Percentiles rank a stretch among this genome's conserved stretches.
Evolutionary conservation across 2,797 vertebrate genomes (phyloP).

Genomic region (Salmo trutta): DNA sequence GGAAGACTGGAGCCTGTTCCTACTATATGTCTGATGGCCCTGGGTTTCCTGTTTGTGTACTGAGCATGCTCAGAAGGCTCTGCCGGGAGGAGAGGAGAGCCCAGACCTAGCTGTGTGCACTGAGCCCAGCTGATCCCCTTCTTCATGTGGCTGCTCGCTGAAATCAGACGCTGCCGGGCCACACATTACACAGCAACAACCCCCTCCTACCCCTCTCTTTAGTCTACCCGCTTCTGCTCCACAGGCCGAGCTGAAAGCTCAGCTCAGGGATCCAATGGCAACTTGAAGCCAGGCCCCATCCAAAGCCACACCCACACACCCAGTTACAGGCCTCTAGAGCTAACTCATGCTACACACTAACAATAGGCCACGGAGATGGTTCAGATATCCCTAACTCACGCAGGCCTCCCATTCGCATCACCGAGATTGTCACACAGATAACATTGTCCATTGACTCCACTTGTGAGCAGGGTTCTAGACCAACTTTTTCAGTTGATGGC

Average conservation of each 20-base stretch:
- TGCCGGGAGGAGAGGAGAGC: not conserved
- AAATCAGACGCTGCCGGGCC: conserved; percentile 16
- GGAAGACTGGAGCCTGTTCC: too few species aligned
- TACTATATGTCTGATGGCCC: not conserved
- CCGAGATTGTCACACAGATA: conserved; percentile 6
- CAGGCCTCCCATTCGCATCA: not conserved
- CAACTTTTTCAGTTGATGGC: too few species aligned
- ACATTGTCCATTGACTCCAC: not conserved
- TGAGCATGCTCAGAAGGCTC: not conserved
- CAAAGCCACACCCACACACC: conserved; percentile 10
- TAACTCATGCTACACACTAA: conserved; percentile 18
- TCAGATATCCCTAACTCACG: conserved; percentile 44
- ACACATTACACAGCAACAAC: conserved; percentile 17
- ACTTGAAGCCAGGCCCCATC: not conserved
- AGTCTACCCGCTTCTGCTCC: not conserved
- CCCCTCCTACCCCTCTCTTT: not conserved
- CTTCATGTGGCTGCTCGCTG: conserved; percentile 2
- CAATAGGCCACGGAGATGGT: conserved; percentile 50
- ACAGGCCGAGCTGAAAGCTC: not conserved
- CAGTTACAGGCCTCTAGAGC: not conserved
- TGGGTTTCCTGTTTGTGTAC: not conserved
- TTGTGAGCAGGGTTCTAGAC: not conserved
- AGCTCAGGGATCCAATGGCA: not conserved
- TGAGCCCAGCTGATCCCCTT: conserved; percentile 1
- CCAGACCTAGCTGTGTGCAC: not conserved